These are phyloP conservation scores for Neelides sp. DNA, from an alignment of 1,140 invertebrate genomes.

Conservation along the genomic window DNA sequence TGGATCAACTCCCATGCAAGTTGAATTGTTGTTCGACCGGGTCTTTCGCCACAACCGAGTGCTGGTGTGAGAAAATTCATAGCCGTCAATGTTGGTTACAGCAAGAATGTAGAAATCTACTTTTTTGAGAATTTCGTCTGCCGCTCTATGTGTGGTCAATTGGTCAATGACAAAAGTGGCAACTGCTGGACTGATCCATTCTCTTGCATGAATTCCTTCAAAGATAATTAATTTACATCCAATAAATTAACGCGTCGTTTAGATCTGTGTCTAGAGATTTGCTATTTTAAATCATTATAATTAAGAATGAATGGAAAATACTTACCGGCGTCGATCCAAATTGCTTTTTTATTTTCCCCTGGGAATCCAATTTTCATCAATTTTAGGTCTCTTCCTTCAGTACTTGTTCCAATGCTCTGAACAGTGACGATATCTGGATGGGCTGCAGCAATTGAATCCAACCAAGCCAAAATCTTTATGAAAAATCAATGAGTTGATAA, in stretches of 20 bases:
- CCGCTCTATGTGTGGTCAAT: no score
- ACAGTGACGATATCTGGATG: slow-evolving; percentile 12
- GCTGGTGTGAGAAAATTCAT: slow-evolving; percentile 32
- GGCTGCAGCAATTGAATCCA: slow-evolving; percentile 6
- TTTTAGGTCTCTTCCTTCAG: slow-evolving; percentile 58
- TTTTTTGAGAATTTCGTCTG: no score
- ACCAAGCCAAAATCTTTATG: slow-evolving; percentile 3
- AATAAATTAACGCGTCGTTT: neutral
- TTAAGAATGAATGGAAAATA: no score
- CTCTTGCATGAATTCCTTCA: neutral
- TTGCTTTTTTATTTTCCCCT: slow-evolving; percentile 1
- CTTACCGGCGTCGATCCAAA: slow-evolving; percentile 7
- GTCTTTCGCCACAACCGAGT: slow-evolving; percentile 32
- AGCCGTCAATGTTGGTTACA: slow-evolving; percentile 38
- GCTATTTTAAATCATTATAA: no score
- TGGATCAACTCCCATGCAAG: slow-evolving; percentile 39
- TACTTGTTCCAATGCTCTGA: slow-evolving; percentile 46
- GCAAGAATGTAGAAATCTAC: slow-evolving; percentile 38
- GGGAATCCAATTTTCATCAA: slow-evolving; percentile 40
- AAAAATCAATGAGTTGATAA: no score
- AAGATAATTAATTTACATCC: neutral
- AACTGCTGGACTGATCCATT: no score
- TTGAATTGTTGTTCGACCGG: neutral
- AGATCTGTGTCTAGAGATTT: neutral
- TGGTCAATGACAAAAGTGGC: no score